Percentiles rank a stretch among this genome's conserved stretches.
Conservation (phyloP, 2,113 vertebrate genomes). For the Tetraodon nigroviridis region DNA sequence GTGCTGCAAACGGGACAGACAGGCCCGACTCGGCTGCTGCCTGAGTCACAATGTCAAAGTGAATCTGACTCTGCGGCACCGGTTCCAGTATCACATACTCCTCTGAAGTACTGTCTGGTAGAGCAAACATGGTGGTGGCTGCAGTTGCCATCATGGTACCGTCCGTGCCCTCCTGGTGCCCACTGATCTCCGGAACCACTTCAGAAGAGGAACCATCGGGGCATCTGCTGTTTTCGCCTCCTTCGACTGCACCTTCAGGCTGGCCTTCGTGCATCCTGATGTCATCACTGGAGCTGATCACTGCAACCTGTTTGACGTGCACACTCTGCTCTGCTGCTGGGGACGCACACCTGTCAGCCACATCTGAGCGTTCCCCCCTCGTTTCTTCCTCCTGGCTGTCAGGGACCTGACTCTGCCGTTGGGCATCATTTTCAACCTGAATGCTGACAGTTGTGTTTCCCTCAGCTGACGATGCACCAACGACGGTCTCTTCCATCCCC, state of each 20-base stretch:
- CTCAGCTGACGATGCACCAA: constrained; percentile 10
- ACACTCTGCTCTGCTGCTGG: constrained; percentile 34
- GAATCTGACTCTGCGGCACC: constrained; percentile 38
- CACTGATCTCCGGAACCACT: constrained; percentile 26
- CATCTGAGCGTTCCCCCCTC: constrained; percentile 9
- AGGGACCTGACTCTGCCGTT: constrained; percentile 16
- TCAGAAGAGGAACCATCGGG: constrained; percentile 27
- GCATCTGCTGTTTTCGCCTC: constrained; percentile 14
- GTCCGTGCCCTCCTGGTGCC: constrained; percentile 15
- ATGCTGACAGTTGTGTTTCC: constrained; percentile 5
- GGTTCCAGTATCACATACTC: constrained; percentile 59
- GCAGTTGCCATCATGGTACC: constrained; percentile 6
- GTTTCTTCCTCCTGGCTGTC: constrained; percentile 30
- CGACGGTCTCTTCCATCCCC: constrained; percentile 25
- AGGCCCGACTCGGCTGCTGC: constrained; percentile 62
- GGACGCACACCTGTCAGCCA: constrained; percentile 13
- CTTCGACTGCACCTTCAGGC: constrained; percentile 13
- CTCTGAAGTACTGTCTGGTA: constrained; percentile 39
- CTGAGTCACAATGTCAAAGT: constrained; percentile 62
- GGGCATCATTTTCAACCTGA: constrained; percentile 2
- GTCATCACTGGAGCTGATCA: constrained; percentile 39
- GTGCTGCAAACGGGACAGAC: constrained; percentile 25
- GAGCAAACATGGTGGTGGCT: not conserved
- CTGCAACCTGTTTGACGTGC: constrained; percentile 34
- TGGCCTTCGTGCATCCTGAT: constrained; percentile 27